phyloP scores from a whole-genome alignment of 2,888 invertebrate species.

The Seira musarum region DNA sequence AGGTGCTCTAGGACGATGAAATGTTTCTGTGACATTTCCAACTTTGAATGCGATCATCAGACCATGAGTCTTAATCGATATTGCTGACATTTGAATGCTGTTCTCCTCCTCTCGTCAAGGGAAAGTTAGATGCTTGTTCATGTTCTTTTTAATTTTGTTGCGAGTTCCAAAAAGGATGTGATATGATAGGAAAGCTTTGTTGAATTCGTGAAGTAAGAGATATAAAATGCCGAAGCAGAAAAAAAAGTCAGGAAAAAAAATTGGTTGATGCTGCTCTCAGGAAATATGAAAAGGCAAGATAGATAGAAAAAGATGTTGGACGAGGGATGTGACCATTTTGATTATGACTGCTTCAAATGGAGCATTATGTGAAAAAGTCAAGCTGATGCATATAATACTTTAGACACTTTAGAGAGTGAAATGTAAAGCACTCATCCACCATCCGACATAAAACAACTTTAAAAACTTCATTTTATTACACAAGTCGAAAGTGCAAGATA shows the following conservation, averaged over 20 bases:
- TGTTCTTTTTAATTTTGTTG: background rate
- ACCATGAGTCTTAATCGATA: slow-evolving; percentile 68
- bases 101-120: background rate
- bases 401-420: background rate
- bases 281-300: background rate
- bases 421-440: background rate
- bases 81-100: slow-evolving; percentile 69
- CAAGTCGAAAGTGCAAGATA: background rate
- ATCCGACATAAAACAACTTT: background rate
- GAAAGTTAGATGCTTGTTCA: background rate
- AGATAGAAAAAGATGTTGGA: background rate
- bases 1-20: slow-evolving; percentile 40
- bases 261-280: background rate
- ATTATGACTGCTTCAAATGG: background rate
- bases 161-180: background rate
- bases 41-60: slow-evolving; percentile 68
- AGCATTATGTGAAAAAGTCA: background rate
- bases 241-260: background rate
- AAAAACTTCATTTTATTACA: background rate
- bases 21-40: slow-evolving; percentile 68
- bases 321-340: background rate
- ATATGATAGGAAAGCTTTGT: background rate
- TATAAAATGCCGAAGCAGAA: background rate
- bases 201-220: too few relatives aligned
- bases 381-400: background rate